These are phyloP conservation scores for Pardalotus punctatus DNA, from an alignment of 2,113 vertebrate species.

Conservation along the genomic window DNA sequence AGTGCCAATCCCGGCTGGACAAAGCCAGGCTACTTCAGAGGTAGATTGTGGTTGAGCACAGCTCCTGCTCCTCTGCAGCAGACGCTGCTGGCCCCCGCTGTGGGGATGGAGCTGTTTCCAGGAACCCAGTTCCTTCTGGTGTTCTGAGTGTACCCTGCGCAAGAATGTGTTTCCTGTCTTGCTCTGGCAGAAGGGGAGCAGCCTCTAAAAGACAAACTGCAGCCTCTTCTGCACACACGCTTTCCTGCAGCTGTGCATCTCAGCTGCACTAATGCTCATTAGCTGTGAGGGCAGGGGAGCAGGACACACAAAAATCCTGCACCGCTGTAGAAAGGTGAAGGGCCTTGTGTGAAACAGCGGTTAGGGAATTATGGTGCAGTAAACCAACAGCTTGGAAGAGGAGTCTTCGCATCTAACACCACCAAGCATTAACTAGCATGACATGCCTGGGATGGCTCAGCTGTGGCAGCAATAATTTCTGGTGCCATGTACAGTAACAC, in stretches of 20 bases:
- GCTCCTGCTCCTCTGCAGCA: fast-evolving
- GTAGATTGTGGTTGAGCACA: fast-evolving
- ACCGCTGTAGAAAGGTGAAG: not conserved
- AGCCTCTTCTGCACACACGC: not conserved
- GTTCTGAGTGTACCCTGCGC: fast-evolving
- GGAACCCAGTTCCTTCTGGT: fast-evolving
- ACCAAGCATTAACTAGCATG: fast-evolving
- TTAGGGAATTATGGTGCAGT: not conserved
- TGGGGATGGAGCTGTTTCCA: fast-evolving
- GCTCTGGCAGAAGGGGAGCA: not conserved
- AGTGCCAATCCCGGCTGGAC: fast-evolving
- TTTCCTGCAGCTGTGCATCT: no score
- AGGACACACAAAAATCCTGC: fast-evolving
- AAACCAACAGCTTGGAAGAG: not conserved
- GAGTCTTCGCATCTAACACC: no score
- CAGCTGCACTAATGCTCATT: not conserved
- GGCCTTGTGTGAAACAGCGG: fast-evolving
- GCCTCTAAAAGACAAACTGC: fast-evolving
- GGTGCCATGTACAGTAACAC: fast-evolving
- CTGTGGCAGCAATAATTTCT: fast-evolving
- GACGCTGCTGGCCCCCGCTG: not conserved
- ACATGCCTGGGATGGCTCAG: fast-evolving
- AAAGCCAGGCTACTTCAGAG: fast-evolving
- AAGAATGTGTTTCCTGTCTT: fast-evolving
- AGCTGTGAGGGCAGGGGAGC: not conserved